Base-by-base conservation (phyloP, 2,113 vertebrate species). In the Xenopus borealis region DNA sequence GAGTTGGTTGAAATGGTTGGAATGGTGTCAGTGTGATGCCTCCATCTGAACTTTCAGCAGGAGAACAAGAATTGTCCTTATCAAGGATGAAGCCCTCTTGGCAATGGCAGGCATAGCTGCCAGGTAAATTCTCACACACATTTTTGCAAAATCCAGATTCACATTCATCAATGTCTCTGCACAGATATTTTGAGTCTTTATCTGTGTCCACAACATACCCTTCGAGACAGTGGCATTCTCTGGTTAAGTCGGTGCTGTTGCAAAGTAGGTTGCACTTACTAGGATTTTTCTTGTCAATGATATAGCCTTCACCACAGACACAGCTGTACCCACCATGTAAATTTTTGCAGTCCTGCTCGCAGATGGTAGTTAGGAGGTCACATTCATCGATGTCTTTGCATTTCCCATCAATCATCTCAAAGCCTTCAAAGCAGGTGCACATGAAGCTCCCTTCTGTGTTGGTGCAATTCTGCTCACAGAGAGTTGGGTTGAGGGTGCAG, bases 361-460 rank as follows among this genome's bases (percentile, higher is more conserved):
- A 93, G 0, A 17, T 1, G 79, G 87, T 89, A 2, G 84, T 70
- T 2, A 40, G 23, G 23, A 27, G n/a, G 2, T 40, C 33, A 0
- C 89, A 91, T 53, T 88, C 91, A 0, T 89, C 85, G 64, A 87
- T 63, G 0, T 92, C 90, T 0, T 12, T 68, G 17, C 90, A 92
- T 0, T 3, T 0, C 9, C 12, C 0, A 61, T 47, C 73, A 46
- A 0, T 23, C 61, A 79, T 72, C 33, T 30, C 75, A 74, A 85
- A 92, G 46, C 91, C 91, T 0, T 12, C 33, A 11, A 0, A 11
- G 79, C 88, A 89, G 2, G 0, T 58, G 72, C 88, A 89, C 8
- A 12, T 0, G 20, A 85, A 89, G 65, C 83, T 69, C 3, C 88
- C 88, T 0, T 58, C 45, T 0, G 69, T 45, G 75, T 88, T 88